Evolutionary conservation across 2,888 invertebrate species (phyloP).

Genomic region (Geotrupes spiniger): DNA sequence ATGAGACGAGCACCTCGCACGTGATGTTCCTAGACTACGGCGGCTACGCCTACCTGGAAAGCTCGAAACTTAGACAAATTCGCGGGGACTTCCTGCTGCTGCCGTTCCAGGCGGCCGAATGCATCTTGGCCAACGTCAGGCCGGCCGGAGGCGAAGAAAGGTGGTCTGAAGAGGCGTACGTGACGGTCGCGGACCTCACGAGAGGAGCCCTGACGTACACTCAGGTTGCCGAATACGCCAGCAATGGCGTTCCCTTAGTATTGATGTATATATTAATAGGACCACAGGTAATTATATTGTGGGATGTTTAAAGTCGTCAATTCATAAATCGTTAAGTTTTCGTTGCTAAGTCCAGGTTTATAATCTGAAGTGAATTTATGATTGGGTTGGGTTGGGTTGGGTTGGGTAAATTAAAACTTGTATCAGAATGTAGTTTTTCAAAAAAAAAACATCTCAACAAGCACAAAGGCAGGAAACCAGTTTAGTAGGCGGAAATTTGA

Average conservation of each 20-base stretch:
- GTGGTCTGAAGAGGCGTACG: slow-evolving; percentile 77
- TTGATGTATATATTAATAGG: slow-evolving; percentile 75
- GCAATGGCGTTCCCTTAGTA: slow-evolving; percentile 74
- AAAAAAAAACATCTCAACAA: too few species aligned
- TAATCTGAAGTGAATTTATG: neutral
- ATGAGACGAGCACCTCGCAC: slow-evolving; percentile 69
- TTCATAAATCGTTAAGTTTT: too few species aligned
- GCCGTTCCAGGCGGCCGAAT: slow-evolving; percentile 97
- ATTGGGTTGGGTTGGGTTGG: neutral
- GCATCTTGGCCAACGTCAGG: slow-evolving; percentile 84
- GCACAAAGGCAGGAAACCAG: too few species aligned
- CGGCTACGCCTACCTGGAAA: slow-evolving; percentile 80
- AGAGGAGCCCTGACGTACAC: slow-evolving; percentile 80
- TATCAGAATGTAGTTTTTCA: too few species aligned
- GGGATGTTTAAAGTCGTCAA: too few species aligned
- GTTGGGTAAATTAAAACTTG: too few species aligned
- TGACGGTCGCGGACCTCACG: slow-evolving; percentile 75
- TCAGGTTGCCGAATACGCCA: slow-evolving; percentile 81
- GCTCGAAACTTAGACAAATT: slow-evolving; percentile 82
- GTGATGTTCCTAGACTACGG: slow-evolving; percentile 94
- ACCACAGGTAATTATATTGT: slow-evolving; percentile 65
- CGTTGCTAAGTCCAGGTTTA: too few species aligned
- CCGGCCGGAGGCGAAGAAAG: slow-evolving; percentile 63
- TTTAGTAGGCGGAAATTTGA: too few species aligned
- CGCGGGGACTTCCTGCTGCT: slow-evolving; percentile 89